phyloP scores from a whole-genome alignment of 2,113 vertebrate species.

The Chionomys nivalis region DNA sequence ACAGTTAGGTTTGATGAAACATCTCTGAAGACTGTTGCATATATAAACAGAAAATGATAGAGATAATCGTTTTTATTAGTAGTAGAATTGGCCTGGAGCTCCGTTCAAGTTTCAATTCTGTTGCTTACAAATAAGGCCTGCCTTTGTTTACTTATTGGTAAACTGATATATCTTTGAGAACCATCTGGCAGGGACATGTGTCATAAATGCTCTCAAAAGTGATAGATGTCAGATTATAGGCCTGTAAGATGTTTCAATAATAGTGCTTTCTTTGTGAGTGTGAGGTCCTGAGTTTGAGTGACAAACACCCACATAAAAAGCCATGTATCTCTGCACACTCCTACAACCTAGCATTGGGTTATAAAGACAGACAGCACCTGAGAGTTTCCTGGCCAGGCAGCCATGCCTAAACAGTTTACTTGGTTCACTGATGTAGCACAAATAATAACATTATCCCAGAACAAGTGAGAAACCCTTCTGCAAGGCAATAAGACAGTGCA shows the following conservation, averaged over 20 bases:
- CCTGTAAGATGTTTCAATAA: not conserved
- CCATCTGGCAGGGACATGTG: not conserved
- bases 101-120: not conserved
- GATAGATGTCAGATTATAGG: not conserved
- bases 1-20: constrained; percentile 18
- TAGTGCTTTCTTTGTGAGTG: too few relatives aligned
- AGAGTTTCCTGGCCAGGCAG: not conserved
- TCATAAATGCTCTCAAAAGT: not conserved
- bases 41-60: constrained; percentile 36
- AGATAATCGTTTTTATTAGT: not conserved
- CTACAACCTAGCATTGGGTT: not conserved
- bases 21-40: not conserved
- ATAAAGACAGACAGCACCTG: not conserved
- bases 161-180: not conserved
- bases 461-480: not conserved
- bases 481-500: not conserved
- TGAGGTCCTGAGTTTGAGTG: not conserved
- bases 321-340: not conserved
- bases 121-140: not conserved
- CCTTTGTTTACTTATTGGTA: not conserved
- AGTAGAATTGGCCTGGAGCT: not conserved
- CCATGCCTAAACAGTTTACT: not conserved
- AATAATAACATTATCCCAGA: too few relatives aligned
- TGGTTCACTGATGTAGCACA: too few relatives aligned
- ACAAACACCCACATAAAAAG: too few relatives aligned